Percentiles rank a stretch among this genome's conserved stretches.
These are phyloP conservation scores for Brotula barbata DNA, from an alignment of 2,797 vertebrate genomes.

Conservation along the genomic window DNA sequence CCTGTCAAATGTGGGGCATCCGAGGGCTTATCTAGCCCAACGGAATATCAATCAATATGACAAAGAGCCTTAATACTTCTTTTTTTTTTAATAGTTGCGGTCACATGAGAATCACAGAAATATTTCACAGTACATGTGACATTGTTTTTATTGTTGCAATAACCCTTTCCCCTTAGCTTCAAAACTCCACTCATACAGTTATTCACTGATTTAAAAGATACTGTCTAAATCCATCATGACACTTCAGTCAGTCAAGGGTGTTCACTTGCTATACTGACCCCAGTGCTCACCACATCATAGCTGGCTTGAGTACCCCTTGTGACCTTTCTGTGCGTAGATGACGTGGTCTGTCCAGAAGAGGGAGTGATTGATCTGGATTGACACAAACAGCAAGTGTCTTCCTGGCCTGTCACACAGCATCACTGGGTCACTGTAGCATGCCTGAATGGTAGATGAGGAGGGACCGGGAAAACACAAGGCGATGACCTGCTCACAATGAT, in stretches of 20 bases:
- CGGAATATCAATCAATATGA: conserved; percentile 74
- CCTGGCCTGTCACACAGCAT: conserved; percentile 78
- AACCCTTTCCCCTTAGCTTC: background rate
- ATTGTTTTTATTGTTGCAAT: conserved; percentile 19
- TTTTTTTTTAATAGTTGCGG: conserved; percentile 13
- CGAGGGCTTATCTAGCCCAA: conserved; percentile 72
- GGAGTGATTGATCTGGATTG: conserved; percentile 81
- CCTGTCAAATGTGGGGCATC: conserved; percentile 60
- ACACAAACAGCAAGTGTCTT: conserved; percentile 79
- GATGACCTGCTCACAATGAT: conserved; percentile 60
- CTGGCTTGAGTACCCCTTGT: conserved; percentile 62
- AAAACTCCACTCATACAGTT: conserved; percentile 5
- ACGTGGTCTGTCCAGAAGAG: conserved; percentile 76
- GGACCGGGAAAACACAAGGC: conserved; percentile 58
- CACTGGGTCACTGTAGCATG: conserved; percentile 76
- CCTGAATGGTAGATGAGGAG: conserved; percentile 76
- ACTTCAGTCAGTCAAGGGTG: conserved; percentile 60
- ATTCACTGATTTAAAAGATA: background rate
- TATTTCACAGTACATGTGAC: conserved; percentile 9
- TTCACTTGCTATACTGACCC: conserved; percentile 63
- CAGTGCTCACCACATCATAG: conserved; percentile 55
- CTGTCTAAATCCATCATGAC: conserved; percentile 26
- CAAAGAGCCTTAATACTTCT: conserved; percentile 64
- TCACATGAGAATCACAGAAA: conserved; percentile 52
- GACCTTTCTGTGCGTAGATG: conserved; percentile 75